phyloP scores from a whole-genome alignment of 2,888 invertebrate species.

The Liopterus haemorrhoidalis region DNA sequence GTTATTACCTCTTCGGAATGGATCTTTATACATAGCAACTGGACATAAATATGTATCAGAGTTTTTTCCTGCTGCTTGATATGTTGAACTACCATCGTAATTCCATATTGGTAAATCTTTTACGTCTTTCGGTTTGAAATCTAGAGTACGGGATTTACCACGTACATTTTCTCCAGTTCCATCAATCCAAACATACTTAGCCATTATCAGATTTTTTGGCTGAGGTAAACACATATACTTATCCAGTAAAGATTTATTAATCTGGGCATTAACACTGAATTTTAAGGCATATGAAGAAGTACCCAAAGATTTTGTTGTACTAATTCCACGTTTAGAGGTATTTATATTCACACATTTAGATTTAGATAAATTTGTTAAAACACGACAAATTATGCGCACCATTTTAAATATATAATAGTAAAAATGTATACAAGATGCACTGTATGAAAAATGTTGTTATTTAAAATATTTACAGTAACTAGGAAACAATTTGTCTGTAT shows the following conservation, averaged over 20 bases:
- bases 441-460: too few species aligned
- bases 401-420: too few species aligned
- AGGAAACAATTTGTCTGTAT: too few species aligned
- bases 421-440: too few species aligned
- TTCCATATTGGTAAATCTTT: slow-evolving; percentile 68
- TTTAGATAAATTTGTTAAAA: not conserved
- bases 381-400: slow-evolving; percentile 6
- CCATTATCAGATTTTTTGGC: slow-evolving; percentile 55
- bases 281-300: slow-evolving; percentile 12
- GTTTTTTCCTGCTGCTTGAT: slow-evolving; percentile 58
- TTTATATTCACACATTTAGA: not conserved
- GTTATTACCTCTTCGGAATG: slow-evolving; percentile 69
- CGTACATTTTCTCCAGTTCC: slow-evolving; percentile 65
- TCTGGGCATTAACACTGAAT: slow-evolving; percentile 13
- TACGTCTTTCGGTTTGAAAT: slow-evolving; percentile 55
- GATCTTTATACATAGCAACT: slow-evolving; percentile 72
- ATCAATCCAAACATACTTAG: slow-evolving; percentile 72
- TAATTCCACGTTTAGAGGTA: slow-evolving; percentile 8
- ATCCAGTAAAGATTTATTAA: slow-evolving; percentile 14
- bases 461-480: too few species aligned
- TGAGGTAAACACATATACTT: slow-evolving; percentile 17
- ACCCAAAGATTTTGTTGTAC: slow-evolving; percentile 6
- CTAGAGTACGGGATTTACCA: slow-evolving; percentile 63
- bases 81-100: slow-evolving; percentile 69
- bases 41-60: slow-evolving; percentile 73